Evolutionary conservation across 1,140 invertebrate species (phyloP), one percentile per base, ranked within the genome.

Genomic region (Penaeus indicus): DNA sequence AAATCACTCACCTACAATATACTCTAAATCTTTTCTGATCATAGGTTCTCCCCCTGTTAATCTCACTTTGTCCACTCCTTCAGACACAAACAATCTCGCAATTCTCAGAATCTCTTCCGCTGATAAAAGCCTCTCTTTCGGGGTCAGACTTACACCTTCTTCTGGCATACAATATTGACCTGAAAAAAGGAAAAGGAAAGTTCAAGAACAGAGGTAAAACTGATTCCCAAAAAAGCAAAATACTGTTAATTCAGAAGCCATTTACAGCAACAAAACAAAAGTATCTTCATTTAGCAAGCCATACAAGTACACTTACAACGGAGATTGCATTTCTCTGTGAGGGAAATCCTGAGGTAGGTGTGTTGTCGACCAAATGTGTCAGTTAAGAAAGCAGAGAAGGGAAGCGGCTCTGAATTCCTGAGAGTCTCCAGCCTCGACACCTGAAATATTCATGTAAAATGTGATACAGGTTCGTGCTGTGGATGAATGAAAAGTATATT

Each of bases 11-110:
- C 96, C 94, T 91, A 98, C 94, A 84, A 98, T 97, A 84, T 96
- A 94, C 1, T 96, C 93, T 89, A 99, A 94, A 93, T 99, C 98
- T 91, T 95, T 95, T 67, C 98, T 94, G 38, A 99, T 95, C 19
- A 98, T 96, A 25, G 99, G 99, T 93, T 99, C 99, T 42, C 99
- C 99, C 79, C 99, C 99, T 1, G 99, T 99, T 60, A 99, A 94
- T 69, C 98, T 94, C 92, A 99, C 96, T 94, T 99, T 99, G 87
- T 94, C 94, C 4, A 99, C 96, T 54, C 98, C 98, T 93, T 98
- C 94, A 81, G 95, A 94, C 4, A 98, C 96, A 94, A 99, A 99
- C 88, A 99, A 93, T 90, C 94, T 93, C 10, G 96, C 95, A 75
- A 99, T 91, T 32, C 94, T 93, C 42, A 97, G 92, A 78, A 99